phyloP scores from a whole-genome alignment of 2,888 invertebrate genomes.

The Andrena praecox region DNA sequence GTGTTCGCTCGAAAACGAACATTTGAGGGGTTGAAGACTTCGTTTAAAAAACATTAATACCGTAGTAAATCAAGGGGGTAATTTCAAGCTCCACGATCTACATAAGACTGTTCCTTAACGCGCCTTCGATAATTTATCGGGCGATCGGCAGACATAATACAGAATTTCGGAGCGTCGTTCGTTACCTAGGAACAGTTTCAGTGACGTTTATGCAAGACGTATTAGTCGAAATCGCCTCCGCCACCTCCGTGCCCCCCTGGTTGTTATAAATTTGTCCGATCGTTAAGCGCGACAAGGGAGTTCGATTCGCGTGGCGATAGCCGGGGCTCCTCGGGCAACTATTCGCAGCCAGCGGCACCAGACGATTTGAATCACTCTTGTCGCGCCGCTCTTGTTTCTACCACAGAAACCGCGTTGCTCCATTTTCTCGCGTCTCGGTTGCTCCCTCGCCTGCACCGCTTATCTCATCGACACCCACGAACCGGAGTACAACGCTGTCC shows the following conservation, averaged over 20 bases:
- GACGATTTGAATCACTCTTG: constrained; percentile 58
- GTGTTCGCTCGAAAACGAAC: too few species aligned
- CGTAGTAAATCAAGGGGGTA: background rate
- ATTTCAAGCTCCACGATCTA: background rate
- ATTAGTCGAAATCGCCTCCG: constrained; percentile 49
- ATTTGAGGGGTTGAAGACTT: too few species aligned
- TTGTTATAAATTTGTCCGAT: constrained; percentile 63
- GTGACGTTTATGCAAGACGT: constrained; percentile 40
- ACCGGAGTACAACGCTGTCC: constrained; percentile 48
- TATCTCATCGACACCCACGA: constrained; percentile 71
- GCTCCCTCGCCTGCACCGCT: constrained; percentile 37
- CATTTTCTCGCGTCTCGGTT: constrained; percentile 53
- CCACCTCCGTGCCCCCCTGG: constrained; percentile 7
- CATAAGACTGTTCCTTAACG: constrained; percentile 7
- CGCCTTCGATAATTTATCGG: constrained; percentile 8
- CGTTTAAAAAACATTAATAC: too few species aligned
- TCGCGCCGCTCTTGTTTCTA: constrained; percentile 45
- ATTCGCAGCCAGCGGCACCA: constrained; percentile 28
- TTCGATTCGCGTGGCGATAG: constrained; percentile 60
- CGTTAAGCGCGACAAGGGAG: constrained; percentile 62
- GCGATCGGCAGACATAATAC: background rate
- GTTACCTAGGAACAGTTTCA: constrained; percentile 19
- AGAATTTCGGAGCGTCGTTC: background rate
- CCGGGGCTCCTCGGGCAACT: constrained; percentile 47
- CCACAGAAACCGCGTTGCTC: constrained; percentile 54